Evolutionary conservation across 1,140 invertebrate genomes (phyloP).

Genomic region (Augochlora pura): DNA sequence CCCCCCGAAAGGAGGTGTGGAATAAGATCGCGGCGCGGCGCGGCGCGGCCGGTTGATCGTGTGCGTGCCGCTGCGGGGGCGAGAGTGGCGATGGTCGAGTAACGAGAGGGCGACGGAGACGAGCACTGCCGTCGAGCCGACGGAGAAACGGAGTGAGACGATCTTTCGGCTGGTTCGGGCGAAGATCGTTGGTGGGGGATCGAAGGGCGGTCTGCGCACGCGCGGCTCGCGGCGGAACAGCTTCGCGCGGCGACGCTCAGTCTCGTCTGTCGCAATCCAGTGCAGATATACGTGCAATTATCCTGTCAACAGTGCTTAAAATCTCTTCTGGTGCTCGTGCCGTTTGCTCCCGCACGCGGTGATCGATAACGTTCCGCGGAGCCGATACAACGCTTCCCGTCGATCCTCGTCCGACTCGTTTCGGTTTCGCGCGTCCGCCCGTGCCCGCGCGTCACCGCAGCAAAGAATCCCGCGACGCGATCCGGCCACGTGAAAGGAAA

Average conservation of each 20-base stretch:
- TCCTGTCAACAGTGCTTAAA: constrained; percentile 71
- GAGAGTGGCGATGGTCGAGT: constrained; percentile 24
- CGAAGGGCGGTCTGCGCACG: constrained; percentile 62
- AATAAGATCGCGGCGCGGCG: constrained; percentile 58
- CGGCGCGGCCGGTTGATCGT: constrained; percentile 41
- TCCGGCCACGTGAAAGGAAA: constrained; percentile 35
- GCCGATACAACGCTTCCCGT: background rate
- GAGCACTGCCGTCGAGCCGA: background rate
- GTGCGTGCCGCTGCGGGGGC: constrained; percentile 26
- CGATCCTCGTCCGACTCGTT: constrained; percentile 10
- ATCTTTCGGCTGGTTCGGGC: constrained; percentile 41
- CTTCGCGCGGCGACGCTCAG: constrained; percentile 75
- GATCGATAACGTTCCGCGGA: constrained; percentile 46
- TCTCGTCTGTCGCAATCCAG: constrained; percentile 74
- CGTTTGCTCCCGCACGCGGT: constrained; percentile 13
- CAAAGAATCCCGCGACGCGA: background rate
- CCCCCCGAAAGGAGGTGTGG: constrained; percentile 51
- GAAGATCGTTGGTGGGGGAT: constrained; percentile 42
- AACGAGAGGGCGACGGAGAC: background rate
- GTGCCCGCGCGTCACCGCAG: background rate
- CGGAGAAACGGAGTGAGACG: constrained; percentile 5
- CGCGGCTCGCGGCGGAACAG: constrained; percentile 61
- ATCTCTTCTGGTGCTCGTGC: constrained; percentile 47
- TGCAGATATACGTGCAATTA: constrained; percentile 74
- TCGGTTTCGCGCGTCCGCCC: background rate